phyloP scores from a whole-genome alignment of 2,888 invertebrate species.

The Sesia apiformis region DNA sequence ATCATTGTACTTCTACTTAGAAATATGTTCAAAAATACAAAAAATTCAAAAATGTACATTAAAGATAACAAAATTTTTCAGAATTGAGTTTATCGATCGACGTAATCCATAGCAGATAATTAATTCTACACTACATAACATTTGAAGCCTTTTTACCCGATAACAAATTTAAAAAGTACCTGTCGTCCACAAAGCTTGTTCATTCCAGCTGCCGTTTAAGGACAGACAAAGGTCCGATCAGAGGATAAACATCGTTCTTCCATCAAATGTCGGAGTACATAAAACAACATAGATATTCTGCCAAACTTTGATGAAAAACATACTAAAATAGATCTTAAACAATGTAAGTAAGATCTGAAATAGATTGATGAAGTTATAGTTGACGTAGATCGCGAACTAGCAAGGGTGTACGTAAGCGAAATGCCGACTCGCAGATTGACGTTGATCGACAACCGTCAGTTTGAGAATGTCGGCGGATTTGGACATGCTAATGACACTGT shows the following conservation, averaged over 20 bases:
- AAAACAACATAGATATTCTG: no score
- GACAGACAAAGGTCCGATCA: conserved; percentile 47
- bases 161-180: neutral
- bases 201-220: conserved; percentile 57
- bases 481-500: conserved; percentile 66
- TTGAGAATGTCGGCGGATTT: conserved; percentile 28
- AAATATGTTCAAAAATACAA: no score
- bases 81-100: no score
- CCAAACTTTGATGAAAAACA: no score
- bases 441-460: conserved; percentile 58
- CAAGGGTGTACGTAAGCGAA: conserved; percentile 8
- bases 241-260: conserved; percentile 48
- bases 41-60: no score
- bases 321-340: no score
- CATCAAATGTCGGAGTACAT: conserved; percentile 40
- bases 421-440: conserved; percentile 37
- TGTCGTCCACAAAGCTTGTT: conserved; percentile 43
- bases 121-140: no score
- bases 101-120: no score
- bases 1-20: no score
- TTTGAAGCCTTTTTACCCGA: no score
- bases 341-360: no score
- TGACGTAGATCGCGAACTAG: conserved; percentile 25
- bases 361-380: neutral
- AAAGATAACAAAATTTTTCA: no score